A percentile compares a stretch with the other conserved stretches of the same genome.
Evolutionary conservation across 2,888 invertebrate species (phyloP).

Genomic region (Daptonema setosum): DNA sequence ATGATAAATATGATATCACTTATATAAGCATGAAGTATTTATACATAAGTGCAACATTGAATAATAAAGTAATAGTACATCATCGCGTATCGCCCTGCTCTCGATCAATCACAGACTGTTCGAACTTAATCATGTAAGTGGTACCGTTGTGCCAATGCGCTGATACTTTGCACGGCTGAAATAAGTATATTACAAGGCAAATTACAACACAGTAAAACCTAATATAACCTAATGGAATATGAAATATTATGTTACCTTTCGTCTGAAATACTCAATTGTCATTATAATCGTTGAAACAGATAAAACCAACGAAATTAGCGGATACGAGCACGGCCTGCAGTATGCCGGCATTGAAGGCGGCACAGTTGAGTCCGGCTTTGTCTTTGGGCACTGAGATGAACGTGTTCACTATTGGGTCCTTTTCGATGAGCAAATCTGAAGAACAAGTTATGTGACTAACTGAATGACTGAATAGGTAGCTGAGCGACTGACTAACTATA

Average conservation of each 20-base stretch:
- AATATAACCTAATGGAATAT: too few relatives aligned
- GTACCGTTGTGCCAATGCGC: slow-evolving; percentile 99
- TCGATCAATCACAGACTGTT: slow-evolving; percentile 22
- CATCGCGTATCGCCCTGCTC: slow-evolving; percentile 19
- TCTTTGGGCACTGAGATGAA: slow-evolving; percentile 94
- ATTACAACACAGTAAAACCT: background rate
- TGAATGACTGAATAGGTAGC: too few relatives aligned
- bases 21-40: too few relatives aligned
- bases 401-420: slow-evolving; percentile 83
- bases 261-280: too few relatives aligned
- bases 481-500: too few relatives aligned
- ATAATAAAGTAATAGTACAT: too few relatives aligned
- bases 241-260: too few relatives aligned
- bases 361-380: slow-evolving; percentile 87
- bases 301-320: slow-evolving; percentile 74
- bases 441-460: too few relatives aligned
- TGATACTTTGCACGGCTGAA: slow-evolving; percentile 65
- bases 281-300: too few relatives aligned
- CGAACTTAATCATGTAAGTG: slow-evolving; percentile 65
- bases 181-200: background rate
- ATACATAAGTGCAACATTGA: too few relatives aligned
- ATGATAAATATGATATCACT: too few relatives aligned
- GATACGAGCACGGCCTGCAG: slow-evolving; percentile 81
- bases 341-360: slow-evolving; percentile 91
- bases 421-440: slow-evolving; percentile 77